These are phyloP conservation scores for Schrankia costaestrigalis DNA, from an alignment of 2,888 invertebrate genomes.

Conservation along the genomic window DNA sequence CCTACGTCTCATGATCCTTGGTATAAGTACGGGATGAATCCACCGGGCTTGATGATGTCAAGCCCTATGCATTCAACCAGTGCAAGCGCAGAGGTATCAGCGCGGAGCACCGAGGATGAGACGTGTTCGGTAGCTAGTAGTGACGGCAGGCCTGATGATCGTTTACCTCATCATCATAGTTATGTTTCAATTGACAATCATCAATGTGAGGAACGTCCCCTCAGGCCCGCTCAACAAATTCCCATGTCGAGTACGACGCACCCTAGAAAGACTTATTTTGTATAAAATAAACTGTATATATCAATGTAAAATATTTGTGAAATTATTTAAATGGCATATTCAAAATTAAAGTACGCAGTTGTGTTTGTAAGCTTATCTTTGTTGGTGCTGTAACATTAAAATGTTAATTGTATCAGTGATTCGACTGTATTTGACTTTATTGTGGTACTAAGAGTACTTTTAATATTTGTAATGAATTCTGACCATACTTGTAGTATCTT, in stretches of 20 bases:
- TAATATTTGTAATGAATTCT: conserved; percentile 28
- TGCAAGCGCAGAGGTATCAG: conserved; percentile 82
- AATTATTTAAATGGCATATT: conserved; percentile 19
- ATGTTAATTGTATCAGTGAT: conserved; percentile 27
- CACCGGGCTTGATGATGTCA: conserved; percentile 79
- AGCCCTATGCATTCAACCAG: conserved; percentile 83
- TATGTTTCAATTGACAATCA: conserved; percentile 80
- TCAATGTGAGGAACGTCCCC: conserved; percentile 73
- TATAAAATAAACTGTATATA: conserved; percentile 53
- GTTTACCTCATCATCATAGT: conserved; percentile 79
- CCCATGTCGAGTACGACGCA: conserved; percentile 73
- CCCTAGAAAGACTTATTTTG: conserved; percentile 77
- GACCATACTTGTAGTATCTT: conserved; percentile 30
- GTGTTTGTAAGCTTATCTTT: conserved; percentile 32
- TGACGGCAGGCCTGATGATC: conserved; percentile 78
- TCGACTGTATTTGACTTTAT: conserved; percentile 26
- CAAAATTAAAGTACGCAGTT: conserved; percentile 21
- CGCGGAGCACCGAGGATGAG: conserved; percentile 82
- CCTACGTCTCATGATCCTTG: conserved; percentile 77
- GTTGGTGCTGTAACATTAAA: conserved; percentile 40
- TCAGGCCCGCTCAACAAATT: conserved; percentile 73
- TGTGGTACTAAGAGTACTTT: conserved; percentile 49
- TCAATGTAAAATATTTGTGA: conserved; percentile 17
- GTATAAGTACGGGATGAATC: conserved; percentile 77
- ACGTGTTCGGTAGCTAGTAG: conserved; percentile 80